Percentiles rank a stretch among this genome's conserved stretches.
These are phyloP conservation scores for Brachyopa scutellaris DNA, from an alignment of 2,888 invertebrate species.

Conservation along the genomic window DNA sequence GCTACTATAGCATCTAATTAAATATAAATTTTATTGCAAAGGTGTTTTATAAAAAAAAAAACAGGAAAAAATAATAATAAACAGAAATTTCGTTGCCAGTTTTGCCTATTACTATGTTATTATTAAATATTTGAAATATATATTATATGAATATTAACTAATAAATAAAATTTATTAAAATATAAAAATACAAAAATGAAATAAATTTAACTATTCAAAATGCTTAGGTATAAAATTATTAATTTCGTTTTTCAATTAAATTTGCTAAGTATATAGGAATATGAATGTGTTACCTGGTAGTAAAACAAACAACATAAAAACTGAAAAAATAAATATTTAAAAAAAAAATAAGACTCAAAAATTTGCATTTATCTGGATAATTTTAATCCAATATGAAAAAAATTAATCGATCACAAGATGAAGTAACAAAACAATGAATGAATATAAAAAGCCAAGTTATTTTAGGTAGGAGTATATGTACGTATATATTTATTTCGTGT, in stretches of 20 bases:
- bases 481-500: slow-evolving; percentile 58
- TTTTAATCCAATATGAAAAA: slow-evolving; percentile 9
- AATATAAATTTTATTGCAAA: slow-evolving; percentile 54
- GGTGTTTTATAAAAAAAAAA: slow-evolving; percentile 62
- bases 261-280: slow-evolving; percentile 59
- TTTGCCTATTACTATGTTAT: slow-evolving; percentile 81
- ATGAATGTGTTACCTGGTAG: slow-evolving; percentile 72
- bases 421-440: slow-evolving; percentile 44
- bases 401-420: slow-evolving; percentile 25
- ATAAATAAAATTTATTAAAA: slow-evolving; percentile 71
- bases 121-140: slow-evolving; percentile 79
- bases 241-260: slow-evolving; percentile 52
- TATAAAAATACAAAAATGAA: slow-evolving; percentile 32
- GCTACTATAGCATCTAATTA: slow-evolving; percentile 66
- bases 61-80: slow-evolving; percentile 23
- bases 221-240: slow-evolving; percentile 66
- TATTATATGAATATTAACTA: slow-evolving; percentile 69
- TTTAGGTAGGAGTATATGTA: slow-evolving; percentile 58
- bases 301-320: slow-evolving; percentile 31
- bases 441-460: slow-evolving; percentile 53
- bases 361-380: slow-evolving; percentile 45
- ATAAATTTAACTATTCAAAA: slow-evolving; percentile 57
- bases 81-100: slow-evolving; percentile 80
- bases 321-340: not conserved
- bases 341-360: slow-evolving; percentile 43